Evolutionary conservation across 2,797 vertebrate genomes (phyloP).

Genomic region (Spea hammondii): DNA sequence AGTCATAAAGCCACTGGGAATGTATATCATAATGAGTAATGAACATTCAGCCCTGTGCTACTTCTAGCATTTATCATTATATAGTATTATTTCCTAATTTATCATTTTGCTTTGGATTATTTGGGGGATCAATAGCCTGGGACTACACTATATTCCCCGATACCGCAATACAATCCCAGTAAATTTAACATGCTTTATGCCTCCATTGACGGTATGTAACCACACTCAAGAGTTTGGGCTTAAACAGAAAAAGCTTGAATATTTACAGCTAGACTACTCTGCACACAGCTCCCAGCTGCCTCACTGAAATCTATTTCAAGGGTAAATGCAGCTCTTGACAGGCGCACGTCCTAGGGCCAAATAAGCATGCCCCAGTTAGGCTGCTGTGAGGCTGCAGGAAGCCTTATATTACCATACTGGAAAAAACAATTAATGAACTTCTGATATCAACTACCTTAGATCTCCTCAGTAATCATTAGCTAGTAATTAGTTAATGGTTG

Average conservation of each 20-base stretch:
- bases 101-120: no score
- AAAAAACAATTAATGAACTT: neutral
- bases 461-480: neutral
- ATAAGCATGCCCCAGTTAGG: constrained; percentile 25
- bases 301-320: constrained; percentile 17
- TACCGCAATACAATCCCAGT: no score
- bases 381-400: constrained; percentile 10
- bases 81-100: no score
- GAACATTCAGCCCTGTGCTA: no score
- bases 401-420: neutral
- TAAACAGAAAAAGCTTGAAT: neutral
- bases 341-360: constrained; percentile 19
- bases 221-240: neutral
- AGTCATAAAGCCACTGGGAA: no score
- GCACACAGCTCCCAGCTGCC: neutral
- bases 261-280: constrained; percentile 4
- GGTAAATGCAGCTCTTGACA: constrained; percentile 21
- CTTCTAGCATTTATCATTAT: no score
- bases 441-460: constrained; percentile 3
- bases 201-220: no score
- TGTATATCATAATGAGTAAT: no score
- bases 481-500: neutral
- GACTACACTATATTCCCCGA: no score
- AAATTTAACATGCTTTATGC: no score
- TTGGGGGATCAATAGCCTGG: no score